Conservation (phyloP, 2,888 invertebrate species). For the Aphodius granarius region DNA sequence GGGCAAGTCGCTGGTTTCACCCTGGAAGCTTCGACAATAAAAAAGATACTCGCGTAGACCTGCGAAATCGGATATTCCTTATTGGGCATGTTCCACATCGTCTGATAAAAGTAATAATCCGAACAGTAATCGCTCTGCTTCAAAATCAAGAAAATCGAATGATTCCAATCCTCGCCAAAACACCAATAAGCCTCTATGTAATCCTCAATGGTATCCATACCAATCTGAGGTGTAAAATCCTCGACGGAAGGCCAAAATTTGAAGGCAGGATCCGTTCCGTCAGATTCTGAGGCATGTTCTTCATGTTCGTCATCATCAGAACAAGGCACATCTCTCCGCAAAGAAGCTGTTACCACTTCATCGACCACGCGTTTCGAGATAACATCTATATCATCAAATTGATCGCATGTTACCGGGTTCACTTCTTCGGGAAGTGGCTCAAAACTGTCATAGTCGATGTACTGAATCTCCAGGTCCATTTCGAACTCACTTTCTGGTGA, state of each 20-base stretch:
- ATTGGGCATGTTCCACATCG: not conserved
- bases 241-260: not conserved
- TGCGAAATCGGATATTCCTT: not conserved
- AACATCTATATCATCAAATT: not conserved
- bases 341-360: not conserved
- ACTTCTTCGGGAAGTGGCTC: not conserved
- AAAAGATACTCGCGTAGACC: conserved; percentile 10
- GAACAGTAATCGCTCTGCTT: conserved; percentile 8
- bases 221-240: not conserved
- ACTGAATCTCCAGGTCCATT: not conserved
- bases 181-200: not conserved
- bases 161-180: not conserved
- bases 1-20: not conserved
- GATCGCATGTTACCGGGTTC: not conserved
- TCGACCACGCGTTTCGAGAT: not conserved
- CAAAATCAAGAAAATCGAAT: not conserved
- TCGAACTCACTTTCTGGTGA: not conserved
- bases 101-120: not conserved
- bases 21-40: not conserved
- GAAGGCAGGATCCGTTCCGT: not conserved
- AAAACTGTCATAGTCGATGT: not conserved
- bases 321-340: too few relatives aligned
- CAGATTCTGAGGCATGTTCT: not conserved
- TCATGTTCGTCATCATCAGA: not conserved
- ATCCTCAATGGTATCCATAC: conserved; percentile 2